Evolutionary conservation across 2,888 invertebrate species (phyloP).

Genomic region (Eilema sororculum): DNA sequence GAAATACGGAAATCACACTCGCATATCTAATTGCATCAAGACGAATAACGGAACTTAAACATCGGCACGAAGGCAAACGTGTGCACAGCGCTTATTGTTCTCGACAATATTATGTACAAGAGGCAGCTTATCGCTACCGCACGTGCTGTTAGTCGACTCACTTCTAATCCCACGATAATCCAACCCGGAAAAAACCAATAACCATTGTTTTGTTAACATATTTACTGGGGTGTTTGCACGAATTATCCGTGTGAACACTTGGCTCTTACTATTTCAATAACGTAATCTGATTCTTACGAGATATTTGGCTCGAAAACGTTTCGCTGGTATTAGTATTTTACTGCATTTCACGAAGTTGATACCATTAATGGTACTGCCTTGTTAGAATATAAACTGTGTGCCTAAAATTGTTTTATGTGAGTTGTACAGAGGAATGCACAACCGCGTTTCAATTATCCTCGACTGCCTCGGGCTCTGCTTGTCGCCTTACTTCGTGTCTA

Average conservation of each 20-base stretch:
- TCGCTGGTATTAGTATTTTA: slow-evolving; percentile 52
- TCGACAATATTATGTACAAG: slow-evolving; percentile 52
- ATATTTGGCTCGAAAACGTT: slow-evolving; percentile 61
- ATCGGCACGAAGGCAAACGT: slow-evolving; percentile 57
- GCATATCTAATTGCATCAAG: slow-evolving; percentile 72
- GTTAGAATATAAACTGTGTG: slow-evolving; percentile 51
- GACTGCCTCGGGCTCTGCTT: slow-evolving; percentile 60
- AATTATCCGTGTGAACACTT: slow-evolving; percentile 72
- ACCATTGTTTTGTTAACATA: slow-evolving; percentile 78
- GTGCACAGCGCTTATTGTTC: slow-evolving; percentile 64
- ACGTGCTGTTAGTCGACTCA: slow-evolving; percentile 68
- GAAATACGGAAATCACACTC: slow-evolving; percentile 68
- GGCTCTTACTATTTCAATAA: slow-evolving; percentile 70
- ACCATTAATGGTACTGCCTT: slow-evolving; percentile 62
- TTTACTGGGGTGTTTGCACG: slow-evolving; percentile 76
- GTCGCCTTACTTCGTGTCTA: slow-evolving; percentile 67
- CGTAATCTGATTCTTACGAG: slow-evolving; percentile 66
- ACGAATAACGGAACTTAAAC: slow-evolving; percentile 58
- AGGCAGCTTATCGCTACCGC: slow-evolving; percentile 68
- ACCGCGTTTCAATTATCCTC: slow-evolving; percentile 70
- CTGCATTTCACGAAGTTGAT: slow-evolving; percentile 39
- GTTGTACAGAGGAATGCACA: slow-evolving; percentile 62
- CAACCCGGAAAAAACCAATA: slow-evolving; percentile 81
- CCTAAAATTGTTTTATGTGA: slow-evolving; percentile 59
- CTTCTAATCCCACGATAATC: slow-evolving; percentile 79